phyloP scores from a whole-genome alignment of 2,113 vertebrate species.

The Apaloderma vittatum region DNA sequence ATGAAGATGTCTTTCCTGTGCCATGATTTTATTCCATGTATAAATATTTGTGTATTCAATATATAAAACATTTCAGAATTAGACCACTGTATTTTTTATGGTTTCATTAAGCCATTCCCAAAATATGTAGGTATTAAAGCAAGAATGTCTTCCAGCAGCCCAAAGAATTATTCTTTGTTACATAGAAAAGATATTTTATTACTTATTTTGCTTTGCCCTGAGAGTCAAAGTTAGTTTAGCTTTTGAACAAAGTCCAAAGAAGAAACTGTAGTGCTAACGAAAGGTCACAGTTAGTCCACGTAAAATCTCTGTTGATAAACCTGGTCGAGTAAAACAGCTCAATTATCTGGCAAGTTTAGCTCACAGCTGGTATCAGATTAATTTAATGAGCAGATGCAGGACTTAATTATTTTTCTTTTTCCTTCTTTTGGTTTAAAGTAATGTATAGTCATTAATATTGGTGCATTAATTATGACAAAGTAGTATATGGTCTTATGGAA shows the following conservation, averaged over 20 bases:
- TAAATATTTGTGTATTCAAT: constrained; percentile 4
- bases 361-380: not conserved
- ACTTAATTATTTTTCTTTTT: not conserved
- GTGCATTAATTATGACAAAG: constrained; percentile 4
- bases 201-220: not conserved
- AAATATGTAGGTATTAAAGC: not conserved
- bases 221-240: constrained; percentile 2
- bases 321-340: not conserved
- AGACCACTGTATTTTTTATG: not conserved
- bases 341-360: not conserved
- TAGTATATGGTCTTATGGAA: not conserved
- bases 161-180: constrained; percentile 9
- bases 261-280: not conserved
- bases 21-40: not conserved
- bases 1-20: not conserved
- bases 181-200: not conserved
- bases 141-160: not conserved
- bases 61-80: constrained; percentile 14
- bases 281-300: not conserved
- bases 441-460: not conserved
- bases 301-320: not conserved
- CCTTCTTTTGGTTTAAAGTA: not conserved
- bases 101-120: constrained; percentile 22
- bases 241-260: constrained; percentile 1
- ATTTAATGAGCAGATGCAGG: not conserved